Conservation (phyloP, 2,888 invertebrate genomes). For the Lepas anatifera region DNA sequence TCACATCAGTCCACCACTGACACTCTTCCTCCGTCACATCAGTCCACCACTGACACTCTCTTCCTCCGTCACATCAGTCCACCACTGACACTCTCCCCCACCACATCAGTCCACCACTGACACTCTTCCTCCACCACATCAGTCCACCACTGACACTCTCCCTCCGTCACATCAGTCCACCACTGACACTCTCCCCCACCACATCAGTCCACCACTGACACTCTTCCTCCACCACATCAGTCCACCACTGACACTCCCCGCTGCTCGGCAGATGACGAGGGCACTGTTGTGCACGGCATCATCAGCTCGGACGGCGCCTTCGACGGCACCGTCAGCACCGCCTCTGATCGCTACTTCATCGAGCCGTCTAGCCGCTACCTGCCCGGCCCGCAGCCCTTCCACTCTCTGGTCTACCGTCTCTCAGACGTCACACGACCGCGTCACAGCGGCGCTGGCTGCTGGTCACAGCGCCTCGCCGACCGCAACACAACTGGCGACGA, state of each 20-base stretch:
- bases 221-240: too few species aligned
- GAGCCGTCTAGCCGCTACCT: slow-evolving; percentile 61
- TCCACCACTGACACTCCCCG: neutral
- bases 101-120: too few species aligned
- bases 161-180: slow-evolving; percentile 14
- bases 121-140: too few species aligned
- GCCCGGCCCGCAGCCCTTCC: slow-evolving; percentile 40
- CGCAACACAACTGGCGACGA: slow-evolving; percentile 11
- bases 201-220: too few species aligned
- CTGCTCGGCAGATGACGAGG: slow-evolving; percentile 54
- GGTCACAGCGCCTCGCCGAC: slow-evolving; percentile 40
- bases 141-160: neutral
- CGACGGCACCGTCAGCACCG: slow-evolving; percentile 73
- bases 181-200: too few species aligned
- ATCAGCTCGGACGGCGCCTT: slow-evolving; percentile 76
- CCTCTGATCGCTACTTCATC: slow-evolving; percentile 64
- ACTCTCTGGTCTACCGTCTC: slow-evolving; percentile 70
- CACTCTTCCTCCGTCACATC: too few species aligned
- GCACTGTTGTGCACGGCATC: slow-evolving; percentile 67
- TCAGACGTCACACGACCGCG: slow-evolving; percentile 51
- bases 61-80: neutral
- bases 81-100: too few species aligned
- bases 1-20: too few species aligned
- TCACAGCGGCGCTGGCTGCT: slow-evolving; percentile 37
- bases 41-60: neutral